phyloP scores from a whole-genome alignment of 92 coral and sea anemone genomes.

The Pocillopora grandis region DNA sequence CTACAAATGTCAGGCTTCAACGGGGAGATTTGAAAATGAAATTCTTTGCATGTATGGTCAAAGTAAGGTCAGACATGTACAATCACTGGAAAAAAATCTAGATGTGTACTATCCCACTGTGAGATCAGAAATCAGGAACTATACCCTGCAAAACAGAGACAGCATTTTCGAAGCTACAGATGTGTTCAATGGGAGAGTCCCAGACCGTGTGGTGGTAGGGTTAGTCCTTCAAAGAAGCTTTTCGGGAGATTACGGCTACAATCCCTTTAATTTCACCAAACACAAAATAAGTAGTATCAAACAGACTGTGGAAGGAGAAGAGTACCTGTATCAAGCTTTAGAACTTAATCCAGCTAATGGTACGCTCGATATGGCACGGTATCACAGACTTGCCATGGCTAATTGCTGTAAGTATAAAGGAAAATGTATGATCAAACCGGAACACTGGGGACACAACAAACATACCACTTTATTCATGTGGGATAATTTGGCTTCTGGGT shows the following conservation, averaged over 20 bases:
- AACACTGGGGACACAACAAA: no score
- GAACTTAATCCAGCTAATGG: neutral
- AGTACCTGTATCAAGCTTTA: neutral
- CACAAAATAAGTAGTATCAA: neutral
- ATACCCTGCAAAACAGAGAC: neutral
- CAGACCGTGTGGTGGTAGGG: neutral
- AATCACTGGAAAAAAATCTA: neutral
- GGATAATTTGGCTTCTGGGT: neutral
- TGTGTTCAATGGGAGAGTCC: no score
- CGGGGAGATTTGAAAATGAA: neutral
- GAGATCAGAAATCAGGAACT: neutral
- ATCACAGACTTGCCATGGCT: neutral
- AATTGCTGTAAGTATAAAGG: neutral
- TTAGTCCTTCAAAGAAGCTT: neutral
- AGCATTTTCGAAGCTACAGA: neutral
- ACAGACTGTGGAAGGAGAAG: neutral
- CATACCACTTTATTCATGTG: neutral
- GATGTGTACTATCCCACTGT: neutral
- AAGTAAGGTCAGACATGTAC: neutral
- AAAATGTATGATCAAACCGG: no score
- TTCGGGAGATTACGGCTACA: neutral
- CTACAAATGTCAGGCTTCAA: neutral
- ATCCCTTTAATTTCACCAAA: constrained; percentile 9
- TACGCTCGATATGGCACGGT: neutral
- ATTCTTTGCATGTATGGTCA: neutral